These are phyloP conservation scores for Zele albiditarsus DNA, from an alignment of 2,888 invertebrate genomes.

Conservation along the genomic window DNA sequence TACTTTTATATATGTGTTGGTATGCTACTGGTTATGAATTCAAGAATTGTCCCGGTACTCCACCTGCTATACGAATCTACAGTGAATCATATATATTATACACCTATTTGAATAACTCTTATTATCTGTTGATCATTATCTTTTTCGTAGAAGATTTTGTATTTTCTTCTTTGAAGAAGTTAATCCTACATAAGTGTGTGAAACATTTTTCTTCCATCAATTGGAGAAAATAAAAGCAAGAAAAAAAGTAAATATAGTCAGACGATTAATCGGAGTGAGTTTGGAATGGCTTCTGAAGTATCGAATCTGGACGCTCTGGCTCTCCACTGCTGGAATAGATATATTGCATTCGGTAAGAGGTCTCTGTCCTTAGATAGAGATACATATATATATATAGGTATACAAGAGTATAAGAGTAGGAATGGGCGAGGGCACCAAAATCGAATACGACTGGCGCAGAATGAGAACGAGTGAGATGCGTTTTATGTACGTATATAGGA, in stretches of 20 bases:
- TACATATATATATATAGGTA: constrained; percentile 4
- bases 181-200: not conserved
- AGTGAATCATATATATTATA: no score
- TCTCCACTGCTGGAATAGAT: constrained; percentile 26
- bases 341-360: constrained; percentile 15
- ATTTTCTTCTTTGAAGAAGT: no score
- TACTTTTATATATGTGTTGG: no score
- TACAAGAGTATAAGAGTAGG: constrained; percentile 1
- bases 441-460: not conserved
- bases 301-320: constrained; percentile 22
- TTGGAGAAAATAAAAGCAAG: not conserved
- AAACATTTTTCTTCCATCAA: not conserved
- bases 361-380: constrained; percentile 25
- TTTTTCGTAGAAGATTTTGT: no score
- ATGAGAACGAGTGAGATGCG: constrained; percentile 25
- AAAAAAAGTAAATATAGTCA: not conserved
- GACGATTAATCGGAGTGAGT: constrained; percentile 1
- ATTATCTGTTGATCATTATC: no score
- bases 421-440: not conserved
- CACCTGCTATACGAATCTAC: no score
- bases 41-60: no score
- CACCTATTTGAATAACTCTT: no score
- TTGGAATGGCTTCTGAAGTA: constrained; percentile 10
- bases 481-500: not conserved
- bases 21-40: no score